These are phyloP conservation scores for Lycophotia porphyrea DNA, from an alignment of 2,888 invertebrate species.

Conservation along the genomic window DNA sequence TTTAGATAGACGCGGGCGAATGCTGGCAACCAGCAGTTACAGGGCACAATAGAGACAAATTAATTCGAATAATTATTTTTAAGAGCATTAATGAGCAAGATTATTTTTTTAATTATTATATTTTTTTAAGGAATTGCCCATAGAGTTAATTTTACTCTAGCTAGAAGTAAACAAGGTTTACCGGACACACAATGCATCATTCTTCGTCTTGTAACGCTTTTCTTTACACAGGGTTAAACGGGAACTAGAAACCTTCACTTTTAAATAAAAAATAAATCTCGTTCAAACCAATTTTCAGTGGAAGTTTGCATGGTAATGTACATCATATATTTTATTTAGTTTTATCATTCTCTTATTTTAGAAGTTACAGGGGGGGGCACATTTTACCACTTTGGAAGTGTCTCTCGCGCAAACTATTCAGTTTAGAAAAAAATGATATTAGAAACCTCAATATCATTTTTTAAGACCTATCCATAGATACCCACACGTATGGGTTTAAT, in stretches of 20 bases:
- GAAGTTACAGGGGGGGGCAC: no score
- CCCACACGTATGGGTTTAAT: no score
- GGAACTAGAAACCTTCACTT: not conserved
- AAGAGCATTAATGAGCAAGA: constrained; percentile 7
- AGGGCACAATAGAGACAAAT: constrained; percentile 41
- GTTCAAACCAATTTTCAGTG: no score
- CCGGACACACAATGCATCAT: not conserved
- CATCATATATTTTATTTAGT: no score
- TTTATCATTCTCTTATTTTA: no score
- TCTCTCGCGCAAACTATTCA: no score
- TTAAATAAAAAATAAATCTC: no score
- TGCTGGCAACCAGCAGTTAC: constrained; percentile 61
- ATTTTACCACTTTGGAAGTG: no score
- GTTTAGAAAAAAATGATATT: no score
- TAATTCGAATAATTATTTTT: constrained; percentile 17
- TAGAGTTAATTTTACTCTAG: not conserved
- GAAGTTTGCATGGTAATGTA: no score
- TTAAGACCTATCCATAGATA: no score
- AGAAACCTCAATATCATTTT: no score
- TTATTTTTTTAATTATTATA: not conserved
- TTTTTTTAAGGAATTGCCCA: not conserved
- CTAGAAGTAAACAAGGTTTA: not conserved
- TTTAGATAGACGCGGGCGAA: constrained; percentile 78
- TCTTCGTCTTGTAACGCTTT: not conserved
- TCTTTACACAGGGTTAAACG: not conserved